Evolutionary conservation across 2,888 invertebrate genomes (phyloP), one percentile per base, ranked within the genome.

Genomic region (Pherbina coryleti): DNA sequence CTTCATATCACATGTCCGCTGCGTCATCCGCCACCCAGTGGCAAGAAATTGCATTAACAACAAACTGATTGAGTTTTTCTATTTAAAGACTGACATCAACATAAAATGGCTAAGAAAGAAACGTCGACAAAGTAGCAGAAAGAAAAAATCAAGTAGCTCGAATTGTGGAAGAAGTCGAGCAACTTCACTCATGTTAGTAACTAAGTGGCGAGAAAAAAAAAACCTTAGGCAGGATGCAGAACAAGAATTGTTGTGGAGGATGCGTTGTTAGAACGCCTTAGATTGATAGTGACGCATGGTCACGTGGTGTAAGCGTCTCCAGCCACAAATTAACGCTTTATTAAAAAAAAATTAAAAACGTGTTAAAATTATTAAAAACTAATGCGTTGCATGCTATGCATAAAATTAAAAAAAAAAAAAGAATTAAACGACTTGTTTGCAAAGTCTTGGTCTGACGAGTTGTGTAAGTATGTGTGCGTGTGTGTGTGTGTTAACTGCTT

Each of bases 51-150:
- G 34, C 55, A 31, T 37, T 60, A 44, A 71, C 53, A 34, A 55
- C 11, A 53, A 9, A 64, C 44, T 64, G 70, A 76, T 62, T 62
- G 57, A 72, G 77, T 77, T 77, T 66, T 77, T 57, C 72, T 55
- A 77, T 66, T 77, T 66, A 9, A 34, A 55, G 44, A 53, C 8
- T 72, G 64, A 72, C 71, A 53, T 57, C 19, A n/a, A 37, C n/a
- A 14, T 34, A 3, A 34, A 64, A 31, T 31, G 5, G 17, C 5
- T 1, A 34, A 25, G 28, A 22, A 60, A 37, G 2, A 57, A 31
- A 19, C 11, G 17, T 17, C 28, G 31, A 25, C 25, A 34, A 55
- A 34, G 14, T 31, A 34, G 34, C 17, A 28, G 37, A 55, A 37
- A 31, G 25, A 37, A n/a, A 17, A n/a, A n/a, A n/a, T n/a, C n/a